Conservation (phyloP, 2,113 vertebrate genomes). For the Atherinomorus stipes region DNA sequence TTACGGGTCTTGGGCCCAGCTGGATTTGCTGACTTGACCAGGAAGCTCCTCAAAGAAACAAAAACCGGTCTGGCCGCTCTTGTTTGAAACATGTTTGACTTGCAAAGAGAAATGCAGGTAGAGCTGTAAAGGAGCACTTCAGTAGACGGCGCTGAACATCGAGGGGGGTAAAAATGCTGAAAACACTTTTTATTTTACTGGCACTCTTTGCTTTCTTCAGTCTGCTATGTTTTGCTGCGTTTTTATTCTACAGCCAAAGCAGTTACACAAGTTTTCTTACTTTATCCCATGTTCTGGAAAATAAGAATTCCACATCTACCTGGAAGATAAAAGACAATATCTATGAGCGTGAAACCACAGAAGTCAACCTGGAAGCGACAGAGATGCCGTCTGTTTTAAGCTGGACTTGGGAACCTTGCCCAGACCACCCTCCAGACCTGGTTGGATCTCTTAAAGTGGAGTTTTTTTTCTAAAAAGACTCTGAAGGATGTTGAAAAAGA, state of each 20-base stretch:
- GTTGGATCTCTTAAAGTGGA: conserved; percentile 87
- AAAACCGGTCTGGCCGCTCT: conserved; percentile 40
- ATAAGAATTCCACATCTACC: fast-evolving
- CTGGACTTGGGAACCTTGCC: conserved; percentile 47
- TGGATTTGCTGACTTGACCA: conserved; percentile 16
- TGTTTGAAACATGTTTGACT: conserved; percentile 28
- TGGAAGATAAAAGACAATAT: fast-evolving
- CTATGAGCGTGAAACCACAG: fast-evolving
- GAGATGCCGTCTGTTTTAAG: fast-evolving
- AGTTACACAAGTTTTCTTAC: fast-evolving
- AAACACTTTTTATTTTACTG: not conserved
- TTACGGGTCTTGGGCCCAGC: not conserved
- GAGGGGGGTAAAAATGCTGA: conserved; percentile 4
- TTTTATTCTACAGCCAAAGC: not conserved
- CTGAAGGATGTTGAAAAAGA: conserved; percentile 48
- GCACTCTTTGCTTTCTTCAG: conserved; percentile 5
- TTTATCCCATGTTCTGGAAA: fast-evolving
- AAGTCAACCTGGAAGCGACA: not conserved
- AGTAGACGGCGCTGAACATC: not conserved
- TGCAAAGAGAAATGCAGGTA: conserved; percentile 24
- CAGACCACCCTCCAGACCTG: conserved; percentile 55
- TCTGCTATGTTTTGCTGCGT: not conserved
- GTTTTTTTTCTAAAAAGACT: conserved; percentile 82
- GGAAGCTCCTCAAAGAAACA: conserved; percentile 28
- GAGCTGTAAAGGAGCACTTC: not conserved